Base-by-base conservation (phyloP, 2,113 vertebrate genomes). In the Prunella fulvescens region DNA sequence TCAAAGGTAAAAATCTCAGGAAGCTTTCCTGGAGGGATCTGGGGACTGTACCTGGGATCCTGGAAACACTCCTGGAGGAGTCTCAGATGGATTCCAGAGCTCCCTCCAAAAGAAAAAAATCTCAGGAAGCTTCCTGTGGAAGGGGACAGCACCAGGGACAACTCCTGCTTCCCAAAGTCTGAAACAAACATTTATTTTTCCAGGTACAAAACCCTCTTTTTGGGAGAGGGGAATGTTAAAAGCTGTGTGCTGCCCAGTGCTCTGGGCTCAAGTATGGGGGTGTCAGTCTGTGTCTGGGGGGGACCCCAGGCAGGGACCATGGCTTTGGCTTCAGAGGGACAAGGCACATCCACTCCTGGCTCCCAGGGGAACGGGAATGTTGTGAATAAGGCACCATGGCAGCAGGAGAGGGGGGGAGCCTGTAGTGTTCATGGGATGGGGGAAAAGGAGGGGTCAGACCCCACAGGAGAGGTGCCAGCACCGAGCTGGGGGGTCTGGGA, bases 281-380 rank as follows among this genome's bases (percentile, higher is more conserved):
- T 20, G 84, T 57, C 90, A 69, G 51, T 12, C 19, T 20, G 39
- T 11, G 66, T 33, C 28, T 28, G 10, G 12, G 31, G 57, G 29
- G 23, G 8, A 1, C 5, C 15, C 28, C 6, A 1, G 62, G 20
- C 53, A 35, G 64, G 33, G 82, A 15, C 45, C 28, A 14, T 2
- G 37, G 67, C 88, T 95, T 95, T 92, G 91, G 88, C 33, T 73
- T 69, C 69, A 39, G 45, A 35, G 19, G 69, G 61, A 81, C 65
- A 14, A 70, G 45, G 58, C 47, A 85, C 19, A 13, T 3, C 67
- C 53, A 61, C 29, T 19, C 7, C n/a, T 14, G 25, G 26, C 22
- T 31, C n/a, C 77, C 62, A 22, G 50, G 24, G 23, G 7, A 33
- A 29, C 1, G 7, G 81, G 58, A 58, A 62, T 8, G 26, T 9